Evolutionary conservation across 2,888 invertebrate species (phyloP), one percentile per base, ranked within the genome.

Genomic region (Caenorhabditis becei): DNA sequence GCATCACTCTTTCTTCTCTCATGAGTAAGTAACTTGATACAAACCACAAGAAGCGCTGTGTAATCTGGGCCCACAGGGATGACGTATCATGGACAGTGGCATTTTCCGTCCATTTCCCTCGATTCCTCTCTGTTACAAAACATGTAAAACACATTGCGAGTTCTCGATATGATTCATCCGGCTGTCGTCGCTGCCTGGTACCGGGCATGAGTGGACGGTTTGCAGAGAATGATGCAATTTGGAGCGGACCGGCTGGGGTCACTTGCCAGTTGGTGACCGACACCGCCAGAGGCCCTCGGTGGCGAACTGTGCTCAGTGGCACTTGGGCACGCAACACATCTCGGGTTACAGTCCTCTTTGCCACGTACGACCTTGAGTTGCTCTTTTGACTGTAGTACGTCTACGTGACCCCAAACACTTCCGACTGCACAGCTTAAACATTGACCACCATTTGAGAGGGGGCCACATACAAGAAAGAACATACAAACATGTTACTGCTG

Each of bases 391-490:
- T 63, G 65, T 47, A 53, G 54, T 53, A 63, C 26, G 65, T 47
- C 49, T 72, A 72, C 74, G 74, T 66, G 65, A 74, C 74, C 74
- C 51, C 65, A 74, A 74, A 66, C 51, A 66, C 65, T 66, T 74
- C 51, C 58, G 58, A 56, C 49, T 62, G 72, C 63, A 74, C 65
- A 59, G 41, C 65, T 74, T 58, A 26, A 59, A 66, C 66, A 75
- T 61, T 75, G 74, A 74, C 74, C 75, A 61, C 61, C 75, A 66
- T 66, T 65, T 18, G 26, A 37, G 44, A 41, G 53, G 59, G 53
- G 74, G 28, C 63, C 63, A 72, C 65, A 59, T 74, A 74, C 74
- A 74, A 66, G 65, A 66, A 74, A 66, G 66, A 75, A 75, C 66
- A 61, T 75, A 67, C 75, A 75, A 75, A 75, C 75, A 75, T 75